Conservation (phyloP, 2,888 invertebrate species). For the Brachyptera putata region DNA sequence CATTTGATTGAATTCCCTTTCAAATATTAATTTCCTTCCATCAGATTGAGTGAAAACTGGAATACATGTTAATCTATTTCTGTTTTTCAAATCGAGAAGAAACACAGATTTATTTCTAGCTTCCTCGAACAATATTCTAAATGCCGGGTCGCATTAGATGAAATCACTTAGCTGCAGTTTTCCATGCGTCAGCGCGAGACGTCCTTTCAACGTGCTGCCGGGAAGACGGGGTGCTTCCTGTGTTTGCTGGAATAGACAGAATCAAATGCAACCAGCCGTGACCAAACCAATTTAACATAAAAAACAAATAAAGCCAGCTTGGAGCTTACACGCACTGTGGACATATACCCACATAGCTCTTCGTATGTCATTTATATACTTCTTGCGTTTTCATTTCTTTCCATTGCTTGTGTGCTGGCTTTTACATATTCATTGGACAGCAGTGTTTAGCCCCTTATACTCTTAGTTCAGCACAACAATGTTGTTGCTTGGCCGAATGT, state of each 20-base stretch:
- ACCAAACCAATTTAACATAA: conserved; percentile 16
- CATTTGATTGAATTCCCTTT: not conserved
- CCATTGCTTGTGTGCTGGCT: not conserved
- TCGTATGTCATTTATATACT: conserved; percentile 13
- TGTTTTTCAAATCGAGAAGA: not conserved
- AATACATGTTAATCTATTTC: no score
- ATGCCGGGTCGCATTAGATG: conserved; percentile 14
- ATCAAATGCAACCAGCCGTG: conserved; percentile 12
- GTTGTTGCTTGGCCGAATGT: no score
- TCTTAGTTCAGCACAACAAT: no score
- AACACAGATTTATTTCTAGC: conserved; percentile 1
- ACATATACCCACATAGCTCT: not conserved
- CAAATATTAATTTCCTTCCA: not conserved
- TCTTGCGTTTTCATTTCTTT: not conserved
- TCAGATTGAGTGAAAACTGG: no score
- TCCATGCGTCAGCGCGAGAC: conserved; percentile 14
- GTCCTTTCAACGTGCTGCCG: not conserved
- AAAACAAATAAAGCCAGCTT: conserved; percentile 11
- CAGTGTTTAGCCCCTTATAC: no score
- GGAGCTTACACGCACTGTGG: not conserved
- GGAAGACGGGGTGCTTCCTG: not conserved
- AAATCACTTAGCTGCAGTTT: conserved; percentile 19
- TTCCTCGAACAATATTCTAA: not conserved
- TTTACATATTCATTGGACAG: conserved; percentile 4
- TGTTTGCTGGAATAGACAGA: not conserved